Evolutionary conservation across 2,797 vertebrate genomes (phyloP).

Genomic region (Spheniscus humboldti): DNA sequence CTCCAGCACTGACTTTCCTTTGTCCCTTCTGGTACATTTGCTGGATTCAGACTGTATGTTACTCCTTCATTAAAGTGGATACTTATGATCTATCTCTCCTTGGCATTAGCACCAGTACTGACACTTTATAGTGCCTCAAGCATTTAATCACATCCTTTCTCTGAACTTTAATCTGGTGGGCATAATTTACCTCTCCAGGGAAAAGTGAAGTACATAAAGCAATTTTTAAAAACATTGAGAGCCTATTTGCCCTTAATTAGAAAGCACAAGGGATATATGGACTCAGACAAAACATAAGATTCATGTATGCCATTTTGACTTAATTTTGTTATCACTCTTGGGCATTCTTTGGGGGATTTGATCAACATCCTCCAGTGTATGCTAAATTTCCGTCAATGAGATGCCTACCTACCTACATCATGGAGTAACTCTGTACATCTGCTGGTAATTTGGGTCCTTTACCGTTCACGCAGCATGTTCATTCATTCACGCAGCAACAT

Average conservation of each 20-base stretch:
- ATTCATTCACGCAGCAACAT: neutral
- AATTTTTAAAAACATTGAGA: constrained; percentile 5
- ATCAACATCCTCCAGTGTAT: neutral
- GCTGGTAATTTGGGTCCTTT: neutral
- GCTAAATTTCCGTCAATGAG: neutral
- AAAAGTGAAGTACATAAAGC: constrained; percentile 46
- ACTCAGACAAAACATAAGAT: neutral
- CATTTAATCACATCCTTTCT: constrained; percentile 38
- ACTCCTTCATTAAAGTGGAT: neutral
- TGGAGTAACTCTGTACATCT: neutral
- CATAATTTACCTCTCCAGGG: constrained; percentile 22
- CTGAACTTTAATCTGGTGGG: constrained; percentile 45
- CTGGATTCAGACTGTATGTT: neutral
- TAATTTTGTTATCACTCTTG: neutral
- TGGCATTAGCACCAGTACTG: neutral
- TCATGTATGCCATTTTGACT: neutral
- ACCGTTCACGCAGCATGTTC: neutral
- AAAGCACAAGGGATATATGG: neutral
- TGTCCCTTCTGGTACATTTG: neutral
- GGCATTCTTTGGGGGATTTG: neutral
- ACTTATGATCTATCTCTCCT: neutral
- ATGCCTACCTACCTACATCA: neutral
- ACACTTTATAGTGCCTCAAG: neutral
- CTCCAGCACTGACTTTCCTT: neutral
- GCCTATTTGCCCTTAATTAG: constrained; percentile 32